A percentile compares a stretch with the other conserved stretches of the same genome.
phyloP scores from a whole-genome alignment of 2,113 vertebrate genomes.

The Atrichornis clamosus region DNA sequence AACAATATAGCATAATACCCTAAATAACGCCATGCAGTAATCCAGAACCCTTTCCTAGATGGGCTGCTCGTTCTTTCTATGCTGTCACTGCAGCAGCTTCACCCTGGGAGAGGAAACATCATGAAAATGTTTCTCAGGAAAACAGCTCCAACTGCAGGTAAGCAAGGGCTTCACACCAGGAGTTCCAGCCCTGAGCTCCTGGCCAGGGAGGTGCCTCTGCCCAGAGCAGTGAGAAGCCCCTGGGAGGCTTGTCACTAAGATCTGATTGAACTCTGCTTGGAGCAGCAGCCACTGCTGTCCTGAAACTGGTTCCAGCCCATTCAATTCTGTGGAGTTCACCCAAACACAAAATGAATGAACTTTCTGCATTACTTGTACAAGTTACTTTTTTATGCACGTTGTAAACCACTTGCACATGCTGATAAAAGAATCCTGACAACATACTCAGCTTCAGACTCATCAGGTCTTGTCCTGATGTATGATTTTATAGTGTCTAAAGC shows the following conservation, averaged over 20 bases:
- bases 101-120: not conserved
- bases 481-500: not conserved
- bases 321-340: not conserved
- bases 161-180: not conserved
- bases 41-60: not conserved
- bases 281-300: not conserved
- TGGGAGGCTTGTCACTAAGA: not conserved
- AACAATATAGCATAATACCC: rapidly evolving
- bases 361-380: not conserved
- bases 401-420: not conserved
- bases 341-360: not conserved
- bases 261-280: not conserved
- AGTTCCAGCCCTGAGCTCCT: not conserved
- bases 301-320: not conserved
- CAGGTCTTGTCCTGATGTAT: not conserved
- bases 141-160: not conserved
- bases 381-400: not conserved
- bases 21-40: not conserved
- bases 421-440: not conserved
- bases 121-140: not conserved
- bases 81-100: not conserved
- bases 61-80: not conserved
- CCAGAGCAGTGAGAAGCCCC: not conserved
- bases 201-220: not conserved
- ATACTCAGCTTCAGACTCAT: not conserved